Percentiles rank a stretch among this genome's conserved stretches.
These are phyloP conservation scores for Condylostylus longicornis DNA, from an alignment of 1,140 invertebrate species.

Conservation along the genomic window DNA sequence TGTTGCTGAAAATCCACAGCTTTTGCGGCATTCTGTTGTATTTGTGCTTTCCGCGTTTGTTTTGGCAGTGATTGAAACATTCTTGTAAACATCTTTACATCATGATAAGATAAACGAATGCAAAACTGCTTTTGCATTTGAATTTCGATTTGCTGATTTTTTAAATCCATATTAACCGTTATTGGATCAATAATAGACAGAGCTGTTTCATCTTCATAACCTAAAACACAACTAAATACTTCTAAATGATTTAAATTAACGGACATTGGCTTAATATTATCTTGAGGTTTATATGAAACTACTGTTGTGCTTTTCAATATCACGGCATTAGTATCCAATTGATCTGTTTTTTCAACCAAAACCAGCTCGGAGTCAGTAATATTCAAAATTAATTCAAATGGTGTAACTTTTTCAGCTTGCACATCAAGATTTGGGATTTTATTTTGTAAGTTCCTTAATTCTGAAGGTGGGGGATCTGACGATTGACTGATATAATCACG, in stretches of 20 bases:
- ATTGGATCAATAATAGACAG: constrained; percentile 92
- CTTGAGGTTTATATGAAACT: constrained; percentile 59
- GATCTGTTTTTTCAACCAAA: constrained; percentile 76
- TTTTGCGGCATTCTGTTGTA: constrained; percentile 8
- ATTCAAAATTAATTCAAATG: constrained; percentile 81
- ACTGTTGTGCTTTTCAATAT: constrained; percentile 88
- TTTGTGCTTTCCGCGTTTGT: constrained; percentile 47
- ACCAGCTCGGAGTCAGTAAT: constrained; percentile 91
- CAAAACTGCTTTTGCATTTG: constrained; percentile 55
- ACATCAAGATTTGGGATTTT: too few species aligned
- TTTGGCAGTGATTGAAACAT: constrained; percentile 76
- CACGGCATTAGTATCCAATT: constrained; percentile 81
- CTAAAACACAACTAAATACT: constrained; percentile 84
- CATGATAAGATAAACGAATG: constrained; percentile 82
- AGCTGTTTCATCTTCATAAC: constrained; percentile 83
- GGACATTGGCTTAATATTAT: constrained; percentile 58
- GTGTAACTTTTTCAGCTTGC: constrained; percentile 13
- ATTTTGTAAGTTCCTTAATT: neutral
- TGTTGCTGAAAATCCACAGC: constrained; percentile 12
- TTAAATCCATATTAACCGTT: constrained; percentile 58
- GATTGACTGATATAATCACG: constrained; percentile 57
- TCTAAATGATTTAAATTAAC: constrained; percentile 83
- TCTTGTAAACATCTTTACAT: constrained; percentile 78
- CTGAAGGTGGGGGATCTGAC: constrained; percentile 8
- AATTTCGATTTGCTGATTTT: constrained; percentile 37